Conservation (phyloP, 2,113 vertebrate genomes). For the Hippocampus barbouri region DNA sequence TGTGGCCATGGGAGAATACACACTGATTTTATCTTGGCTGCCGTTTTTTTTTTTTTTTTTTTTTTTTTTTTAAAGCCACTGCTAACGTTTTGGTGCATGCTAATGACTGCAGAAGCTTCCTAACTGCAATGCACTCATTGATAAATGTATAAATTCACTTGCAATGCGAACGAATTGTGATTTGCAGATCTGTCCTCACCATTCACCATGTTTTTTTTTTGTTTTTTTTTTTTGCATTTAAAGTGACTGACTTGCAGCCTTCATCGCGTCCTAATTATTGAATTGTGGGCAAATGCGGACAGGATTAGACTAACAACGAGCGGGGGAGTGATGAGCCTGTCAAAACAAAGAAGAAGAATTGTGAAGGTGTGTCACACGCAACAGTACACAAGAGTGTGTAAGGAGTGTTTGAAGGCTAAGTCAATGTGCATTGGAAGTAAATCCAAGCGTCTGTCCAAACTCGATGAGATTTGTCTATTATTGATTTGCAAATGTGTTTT, state of each 20-base stretch:
- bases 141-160: too few relatives aligned
- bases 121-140: too few relatives aligned
- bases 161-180: too few relatives aligned
- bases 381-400: background rate
- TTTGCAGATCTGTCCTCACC: too few relatives aligned
- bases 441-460: conserved; percentile 21
- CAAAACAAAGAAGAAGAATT: conserved; percentile 42
- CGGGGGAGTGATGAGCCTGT: conserved; percentile 58
- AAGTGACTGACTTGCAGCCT: conserved; percentile 27
- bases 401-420: conserved; percentile 7
- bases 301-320: conserved; percentile 56
- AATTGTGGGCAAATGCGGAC: conserved; percentile 31
- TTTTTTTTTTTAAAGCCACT: background rate
- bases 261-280: conserved; percentile 54
- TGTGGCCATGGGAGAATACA: background rate
- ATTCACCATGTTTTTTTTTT: too few relatives aligned
- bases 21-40: background rate
- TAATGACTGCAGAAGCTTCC: background rate
- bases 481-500: conserved; percentile 18
- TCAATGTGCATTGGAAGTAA: conserved; percentile 15
- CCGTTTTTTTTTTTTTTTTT: background rate
- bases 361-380: conserved; percentile 47
- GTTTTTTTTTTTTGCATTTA: too few relatives aligned
- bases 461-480: conserved; percentile 28
- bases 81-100: background rate